Percentiles rank a stretch among this genome's conserved stretches.
These are phyloP conservation scores for Meteorus colon DNA, from an alignment of 2,888 invertebrate genomes.

Conservation along the genomic window DNA sequence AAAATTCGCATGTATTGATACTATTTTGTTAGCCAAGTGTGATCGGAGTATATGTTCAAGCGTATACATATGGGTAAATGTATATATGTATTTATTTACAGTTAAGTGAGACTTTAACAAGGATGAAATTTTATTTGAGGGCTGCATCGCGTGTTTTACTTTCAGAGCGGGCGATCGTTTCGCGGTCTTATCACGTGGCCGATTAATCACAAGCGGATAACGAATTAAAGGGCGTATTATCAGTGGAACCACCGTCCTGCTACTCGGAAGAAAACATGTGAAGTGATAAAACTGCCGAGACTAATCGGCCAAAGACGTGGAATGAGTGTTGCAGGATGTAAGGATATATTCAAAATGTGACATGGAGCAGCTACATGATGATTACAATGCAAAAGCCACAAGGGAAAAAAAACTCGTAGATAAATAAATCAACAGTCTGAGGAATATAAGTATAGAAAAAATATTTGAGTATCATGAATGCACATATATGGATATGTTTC, in stretches of 20 bases:
- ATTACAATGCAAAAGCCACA: conserved; percentile 14
- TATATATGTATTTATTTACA: background rate
- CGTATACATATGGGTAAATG: background rate
- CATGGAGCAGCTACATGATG: conserved; percentile 5
- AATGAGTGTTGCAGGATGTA: conserved; percentile 24
- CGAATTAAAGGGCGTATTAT: conserved; percentile 54
- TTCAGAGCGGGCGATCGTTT: conserved; percentile 49
- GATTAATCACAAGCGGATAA: conserved; percentile 55
- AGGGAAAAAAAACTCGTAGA: background rate
- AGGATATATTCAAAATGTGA: background rate
- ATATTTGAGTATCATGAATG: conserved; percentile 47
- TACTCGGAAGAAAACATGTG: conserved; percentile 48
- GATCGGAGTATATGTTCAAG: background rate
- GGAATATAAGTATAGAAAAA: conserved; percentile 29
- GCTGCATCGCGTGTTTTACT: conserved; percentile 51
- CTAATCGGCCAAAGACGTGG: conserved; percentile 47
- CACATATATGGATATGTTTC: background rate
- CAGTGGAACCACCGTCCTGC: conserved; percentile 44
- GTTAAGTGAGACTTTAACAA: conserved; percentile 48
- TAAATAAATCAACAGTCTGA: conserved; percentile 20
- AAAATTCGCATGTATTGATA: too few species aligned
- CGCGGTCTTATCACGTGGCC: conserved; percentile 50
- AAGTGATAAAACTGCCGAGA: conserved; percentile 53
- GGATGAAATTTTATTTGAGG: conserved; percentile 41
- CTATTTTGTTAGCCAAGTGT: too few species aligned